Base-by-base conservation (phyloP, 2,113 vertebrate genomes). In the Lontra canadensis region DNA sequence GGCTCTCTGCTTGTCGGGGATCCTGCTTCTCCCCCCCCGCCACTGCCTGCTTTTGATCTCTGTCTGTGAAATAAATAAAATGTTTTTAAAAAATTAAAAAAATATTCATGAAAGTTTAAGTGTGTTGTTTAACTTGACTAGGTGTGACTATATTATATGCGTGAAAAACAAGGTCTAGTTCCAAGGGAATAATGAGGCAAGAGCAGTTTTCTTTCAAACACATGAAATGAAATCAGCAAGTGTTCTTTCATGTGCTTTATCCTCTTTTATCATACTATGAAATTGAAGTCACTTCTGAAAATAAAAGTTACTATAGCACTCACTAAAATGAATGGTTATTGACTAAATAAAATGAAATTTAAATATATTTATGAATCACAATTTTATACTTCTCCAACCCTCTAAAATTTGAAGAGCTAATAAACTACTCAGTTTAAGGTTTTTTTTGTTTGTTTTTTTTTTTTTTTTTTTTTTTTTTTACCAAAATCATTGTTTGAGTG, bases 401-500 rank as follows among this genome's bases (percentile, higher is more conserved):
- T 93, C 26, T 78, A 82, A 79, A 89, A 47, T 76, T 88, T 93
- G 18, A 96, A 96, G 67, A 67, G 44, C 15, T 55, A 81, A 34
- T 84, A 85, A 92, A 61, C 20, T 29, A 88, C 9, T 96, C 15
- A 49, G 47, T 49, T 49, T 49, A 49, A 12, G 47, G n/a, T 49
- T 49, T 49, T 49, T 12, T 47, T 14, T 49, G 13, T 79, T 57
- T 55, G 69, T 1, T 63, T 52, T 74, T 92, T 1, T 49, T 49
- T 49, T 49, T 12, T 47, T 14, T 49, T 13, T 79, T 57, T 55
- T 74, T 1, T 63, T 52, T 74, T 92, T 96, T 96, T 88, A 90
- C 36, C 26, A 52, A 88, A 71, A 57, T 82, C 73, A 89, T 69
- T 74, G 93, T 94, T 98, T n/a, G 52, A 47, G 85, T 83, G 9